These are phyloP conservation scores for Lingula anatina DNA, from an alignment of 2,888 invertebrate genomes.

Conservation along the genomic window DNA sequence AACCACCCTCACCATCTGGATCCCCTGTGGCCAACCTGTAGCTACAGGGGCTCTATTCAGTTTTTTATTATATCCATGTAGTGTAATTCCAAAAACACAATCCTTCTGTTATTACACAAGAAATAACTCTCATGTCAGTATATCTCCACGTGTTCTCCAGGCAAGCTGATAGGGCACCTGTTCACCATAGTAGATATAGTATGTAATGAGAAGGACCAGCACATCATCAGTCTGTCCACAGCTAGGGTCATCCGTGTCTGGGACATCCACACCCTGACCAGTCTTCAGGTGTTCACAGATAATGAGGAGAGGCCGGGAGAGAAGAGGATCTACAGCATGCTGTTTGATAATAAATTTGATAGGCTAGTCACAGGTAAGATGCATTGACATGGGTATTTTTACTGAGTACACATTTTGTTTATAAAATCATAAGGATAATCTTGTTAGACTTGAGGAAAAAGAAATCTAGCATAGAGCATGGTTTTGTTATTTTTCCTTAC, in stretches of 20 bases:
- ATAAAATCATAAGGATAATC: neutral
- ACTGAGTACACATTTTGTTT: neutral
- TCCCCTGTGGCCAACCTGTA: too few relatives aligned
- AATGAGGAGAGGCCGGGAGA: slow-evolving; percentile 49
- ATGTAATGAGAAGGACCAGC: slow-evolving; percentile 48
- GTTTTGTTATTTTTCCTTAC: too few relatives aligned
- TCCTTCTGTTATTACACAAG: too few relatives aligned
- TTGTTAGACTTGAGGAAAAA: neutral
- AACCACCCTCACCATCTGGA: too few relatives aligned
- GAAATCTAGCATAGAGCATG: neutral
- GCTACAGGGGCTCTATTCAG: too few relatives aligned
- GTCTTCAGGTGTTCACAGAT: slow-evolving; percentile 50
- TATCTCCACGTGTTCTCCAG: too few relatives aligned
- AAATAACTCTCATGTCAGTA: too few relatives aligned
- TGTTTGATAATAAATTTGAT: slow-evolving; percentile 47
- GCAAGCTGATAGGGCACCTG: slow-evolving; percentile 47
- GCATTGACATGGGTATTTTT: neutral
- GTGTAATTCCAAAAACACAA: too few relatives aligned
- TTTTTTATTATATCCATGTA: too few relatives aligned
- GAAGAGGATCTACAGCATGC: slow-evolving; percentile 44
- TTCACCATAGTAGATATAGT: slow-evolving; percentile 49
- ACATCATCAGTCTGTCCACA: slow-evolving; percentile 48
- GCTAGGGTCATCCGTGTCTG: slow-evolving; percentile 48
- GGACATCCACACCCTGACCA: slow-evolving; percentile 49
- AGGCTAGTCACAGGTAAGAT: slow-evolving; percentile 39